Percentiles rank a stretch among this genome's conserved stretches.
Conservation (phyloP, 2,113 vertebrate species). For the Myrmophylax atrothorax region DNA sequence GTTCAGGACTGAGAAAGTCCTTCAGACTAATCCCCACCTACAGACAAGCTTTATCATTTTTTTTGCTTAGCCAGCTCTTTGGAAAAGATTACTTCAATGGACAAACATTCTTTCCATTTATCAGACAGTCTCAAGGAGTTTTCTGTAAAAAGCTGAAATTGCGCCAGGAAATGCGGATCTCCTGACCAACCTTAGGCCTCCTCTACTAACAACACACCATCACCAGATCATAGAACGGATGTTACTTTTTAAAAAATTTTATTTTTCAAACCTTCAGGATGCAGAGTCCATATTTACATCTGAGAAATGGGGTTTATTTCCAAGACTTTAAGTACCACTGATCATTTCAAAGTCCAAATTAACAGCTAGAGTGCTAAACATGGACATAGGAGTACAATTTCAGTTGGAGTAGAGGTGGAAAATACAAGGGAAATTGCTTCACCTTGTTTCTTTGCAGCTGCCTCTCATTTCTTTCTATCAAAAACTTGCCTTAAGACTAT, state of each 20-base stretch:
- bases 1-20: not conserved
- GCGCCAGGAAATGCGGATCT: not conserved
- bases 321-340: not conserved
- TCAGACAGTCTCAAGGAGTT: not conserved
- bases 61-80: not conserved
- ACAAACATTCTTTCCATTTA: not conserved
- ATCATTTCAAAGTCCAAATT: not conserved
- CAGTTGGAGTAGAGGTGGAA: not conserved
- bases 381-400: not conserved
- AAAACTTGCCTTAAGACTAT: not conserved
- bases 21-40: not conserved
- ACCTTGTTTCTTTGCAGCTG: not conserved
- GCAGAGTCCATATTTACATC: not conserved
- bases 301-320: not conserved
- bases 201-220: not conserved
- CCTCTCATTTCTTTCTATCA: not conserved
- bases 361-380: not conserved
- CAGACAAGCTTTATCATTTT: not conserved
- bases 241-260: accelerated
- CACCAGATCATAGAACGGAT: not conserved
- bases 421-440: not conserved
- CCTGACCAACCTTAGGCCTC: not conserved
- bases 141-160: not conserved
- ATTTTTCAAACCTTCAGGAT: not conserved
- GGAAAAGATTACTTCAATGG: not conserved